Evolutionary conservation across 2,797 vertebrate genomes (phyloP).

Genomic region (Columba guinea): DNA sequence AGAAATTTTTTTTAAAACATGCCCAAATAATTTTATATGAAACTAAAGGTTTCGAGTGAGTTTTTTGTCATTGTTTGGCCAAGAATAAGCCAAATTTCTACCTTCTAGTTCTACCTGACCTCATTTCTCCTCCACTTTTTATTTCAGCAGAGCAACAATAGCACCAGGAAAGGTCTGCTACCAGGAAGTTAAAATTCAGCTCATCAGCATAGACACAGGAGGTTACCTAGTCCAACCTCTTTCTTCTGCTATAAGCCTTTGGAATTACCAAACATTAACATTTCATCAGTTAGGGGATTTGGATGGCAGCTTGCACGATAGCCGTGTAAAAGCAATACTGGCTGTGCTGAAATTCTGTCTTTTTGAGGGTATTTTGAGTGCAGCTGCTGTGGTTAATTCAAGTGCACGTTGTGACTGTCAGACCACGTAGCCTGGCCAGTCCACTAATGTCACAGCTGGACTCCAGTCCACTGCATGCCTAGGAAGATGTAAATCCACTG

Average conservation of each 20-base stretch:
- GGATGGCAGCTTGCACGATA: background rate
- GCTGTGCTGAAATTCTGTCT: background rate
- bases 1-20: background rate
- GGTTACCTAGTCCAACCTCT: background rate
- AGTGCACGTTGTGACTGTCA: background rate
- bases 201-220: background rate
- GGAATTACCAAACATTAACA: constrained; percentile 14
- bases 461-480: background rate
- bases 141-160: background rate
- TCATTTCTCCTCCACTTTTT: background rate
- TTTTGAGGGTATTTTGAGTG: background rate
- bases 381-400: background rate
- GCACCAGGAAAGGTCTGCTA: background rate
- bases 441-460: background rate
- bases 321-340: background rate
- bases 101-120: background rate
- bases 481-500: background rate
- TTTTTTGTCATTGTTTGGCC: background rate
- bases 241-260: background rate
- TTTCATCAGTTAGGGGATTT: constrained; percentile 22
- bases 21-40: background rate
- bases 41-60: background rate
- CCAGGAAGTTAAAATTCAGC: background rate
- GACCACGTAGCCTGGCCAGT: background rate
- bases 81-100: background rate